Conservation (phyloP, 37 sponge, comb jelly and placozoan genomes). For the Bolinopsis microptera region DNA sequence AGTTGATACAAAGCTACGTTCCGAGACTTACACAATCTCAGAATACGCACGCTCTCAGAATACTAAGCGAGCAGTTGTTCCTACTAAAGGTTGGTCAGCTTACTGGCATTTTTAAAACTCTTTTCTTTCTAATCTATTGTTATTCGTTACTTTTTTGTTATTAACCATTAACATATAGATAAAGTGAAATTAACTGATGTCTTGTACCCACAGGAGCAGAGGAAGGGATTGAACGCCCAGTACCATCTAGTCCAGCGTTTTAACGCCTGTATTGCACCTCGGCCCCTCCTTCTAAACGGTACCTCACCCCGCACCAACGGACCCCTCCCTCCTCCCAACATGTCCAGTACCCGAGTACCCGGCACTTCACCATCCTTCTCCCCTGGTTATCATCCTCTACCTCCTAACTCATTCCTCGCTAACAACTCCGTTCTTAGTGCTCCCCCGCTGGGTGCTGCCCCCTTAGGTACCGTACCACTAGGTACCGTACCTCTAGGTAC, state of each 20-base stretch:
- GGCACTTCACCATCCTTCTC: too few relatives aligned
- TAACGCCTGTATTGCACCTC: background rate
- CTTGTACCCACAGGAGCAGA: constrained; percentile 29
- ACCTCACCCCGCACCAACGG: background rate
- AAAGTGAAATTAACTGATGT: background rate
- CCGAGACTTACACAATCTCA: background rate
- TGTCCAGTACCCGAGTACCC: background rate
- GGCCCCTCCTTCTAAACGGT: background rate
- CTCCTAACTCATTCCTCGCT: background rate
- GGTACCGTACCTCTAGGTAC: background rate
- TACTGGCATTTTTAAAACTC: too few relatives aligned
- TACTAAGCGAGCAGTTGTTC: background rate
- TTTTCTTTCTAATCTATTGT: too few relatives aligned
- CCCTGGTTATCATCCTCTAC: too few relatives aligned
- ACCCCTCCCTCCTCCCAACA: background rate
- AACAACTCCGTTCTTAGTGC: background rate
- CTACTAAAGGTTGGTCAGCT: background rate
- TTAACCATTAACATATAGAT: background rate
- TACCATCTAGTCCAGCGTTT: background rate
- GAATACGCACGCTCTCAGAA: background rate
- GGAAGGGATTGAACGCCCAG: background rate
- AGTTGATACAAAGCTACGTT: constrained; percentile 11
- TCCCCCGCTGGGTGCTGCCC: background rate
- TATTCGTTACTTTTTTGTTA: background rate
- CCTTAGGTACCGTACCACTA: background rate